These are phyloP conservation scores for Bicyclus anynana DNA, from an alignment of 1,140 invertebrate species.

Conservation along the genomic window DNA sequence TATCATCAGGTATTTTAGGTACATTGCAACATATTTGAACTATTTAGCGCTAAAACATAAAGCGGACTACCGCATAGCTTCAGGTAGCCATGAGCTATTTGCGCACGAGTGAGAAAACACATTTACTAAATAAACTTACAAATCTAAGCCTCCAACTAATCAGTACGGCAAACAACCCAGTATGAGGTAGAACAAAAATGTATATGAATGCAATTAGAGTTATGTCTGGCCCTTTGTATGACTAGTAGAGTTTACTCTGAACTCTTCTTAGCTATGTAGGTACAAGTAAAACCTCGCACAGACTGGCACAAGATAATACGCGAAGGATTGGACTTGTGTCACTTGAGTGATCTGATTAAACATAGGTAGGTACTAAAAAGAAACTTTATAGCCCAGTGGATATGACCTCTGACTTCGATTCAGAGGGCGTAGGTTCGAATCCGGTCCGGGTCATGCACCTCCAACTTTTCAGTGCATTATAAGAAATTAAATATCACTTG, in stretches of 20 bases:
- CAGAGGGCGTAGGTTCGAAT: too few species aligned
- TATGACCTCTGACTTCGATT: too few species aligned
- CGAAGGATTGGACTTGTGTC: too few species aligned
- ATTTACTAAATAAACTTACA: slow-evolving; percentile 49
- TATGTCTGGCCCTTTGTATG: slow-evolving; percentile 1
- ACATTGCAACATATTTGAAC: not conserved
- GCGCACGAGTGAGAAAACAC: slow-evolving; percentile 41
- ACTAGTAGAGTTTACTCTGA: not conserved
- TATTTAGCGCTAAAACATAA: slow-evolving; percentile 12
- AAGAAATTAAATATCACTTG: too few species aligned
- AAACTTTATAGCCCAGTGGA: too few species aligned
- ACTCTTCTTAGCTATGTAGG: not conserved
- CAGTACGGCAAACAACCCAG: slow-evolving; percentile 31
- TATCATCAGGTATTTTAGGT: too few species aligned
- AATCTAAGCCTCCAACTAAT: slow-evolving; percentile 40
- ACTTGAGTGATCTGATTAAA: too few species aligned
- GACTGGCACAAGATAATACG: too few species aligned
- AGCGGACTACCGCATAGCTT: slow-evolving; percentile 25
- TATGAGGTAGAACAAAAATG: slow-evolving; percentile 36
- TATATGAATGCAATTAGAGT: slow-evolving; percentile 31
- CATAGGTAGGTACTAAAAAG: too few species aligned
- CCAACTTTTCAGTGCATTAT: too few species aligned
- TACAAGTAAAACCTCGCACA: too few species aligned
- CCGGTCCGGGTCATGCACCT: too few species aligned
- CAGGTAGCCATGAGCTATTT: slow-evolving; percentile 45